Base-by-base conservation (phyloP, 2,797 vertebrate genomes). In the Tragopan temminckii region DNA sequence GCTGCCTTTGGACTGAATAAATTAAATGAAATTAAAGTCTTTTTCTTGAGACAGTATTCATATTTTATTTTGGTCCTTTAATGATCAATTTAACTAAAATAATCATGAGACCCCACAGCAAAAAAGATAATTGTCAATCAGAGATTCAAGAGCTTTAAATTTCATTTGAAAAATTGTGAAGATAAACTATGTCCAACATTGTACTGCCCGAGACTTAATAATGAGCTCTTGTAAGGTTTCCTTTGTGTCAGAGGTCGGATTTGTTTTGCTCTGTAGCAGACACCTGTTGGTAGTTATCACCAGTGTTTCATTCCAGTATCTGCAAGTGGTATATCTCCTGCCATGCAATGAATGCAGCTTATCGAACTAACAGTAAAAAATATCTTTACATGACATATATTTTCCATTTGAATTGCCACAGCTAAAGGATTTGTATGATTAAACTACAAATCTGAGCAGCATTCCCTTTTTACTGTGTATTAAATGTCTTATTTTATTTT, bases 81-180 rank as follows among this genome's bases (percentile, higher is more conserved):
- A 40, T 13, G 3, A 43, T 14, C 20, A 61, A 0, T 79, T 84
- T 79, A 50, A 63, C 38, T 74, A 55, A 40, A 80, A 75, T 55
- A 63, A 68, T 80, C 15, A n/a, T 23, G 18, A 36, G 7, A 38
- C 1, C 5, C 7, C 11, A 36, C 8, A 80, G 5, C 7, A 75
- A 53, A 70, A 66, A 87, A 71, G 0, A 82, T 53, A 53, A 33
- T n/a, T 17, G 6, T n/a, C 21, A 76, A 8, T 3, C 42, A 53
- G 45, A 79, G 13, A 43, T 18, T 70, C 27, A 72, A 85, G 70
- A 81, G 15, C 7, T 92, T 85, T 80, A 61, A 38, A 68, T 66
- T 83, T 90, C 15, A 64, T 43, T 59, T 15, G 11, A 78, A 80
- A 85, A 85, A 40, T 1, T 23, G 1, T 2, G 7, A 13, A 80